A percentile compares a stretch with the other conserved stretches of the same genome.
phyloP scores from a whole-genome alignment of 2,113 vertebrate species.

The Entelurus aequoreus region DNA sequence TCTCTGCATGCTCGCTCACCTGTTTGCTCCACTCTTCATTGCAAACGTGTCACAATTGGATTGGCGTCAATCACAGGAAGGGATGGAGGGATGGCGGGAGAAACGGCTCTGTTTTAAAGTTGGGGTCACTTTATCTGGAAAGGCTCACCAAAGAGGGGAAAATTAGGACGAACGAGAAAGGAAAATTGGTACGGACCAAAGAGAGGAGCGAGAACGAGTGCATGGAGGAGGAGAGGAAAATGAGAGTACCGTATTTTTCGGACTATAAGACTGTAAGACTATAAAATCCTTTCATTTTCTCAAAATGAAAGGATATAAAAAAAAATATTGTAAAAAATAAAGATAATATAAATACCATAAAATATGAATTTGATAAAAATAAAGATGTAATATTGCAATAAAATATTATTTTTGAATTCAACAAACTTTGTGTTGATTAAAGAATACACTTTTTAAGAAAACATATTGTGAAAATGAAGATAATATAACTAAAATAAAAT shows the following conservation, averaged over 20 bases:
- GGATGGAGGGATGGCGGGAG: not conserved
- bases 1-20: not conserved
- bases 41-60: not conserved
- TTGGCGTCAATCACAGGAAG: not conserved
- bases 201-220: not conserved
- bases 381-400: too few species aligned
- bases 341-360: too few species aligned
- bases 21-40: not conserved
- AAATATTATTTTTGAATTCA: too few species aligned
- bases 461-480: too few species aligned
- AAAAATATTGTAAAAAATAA: too few species aligned
- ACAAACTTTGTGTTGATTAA: too few species aligned
- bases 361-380: too few species aligned
- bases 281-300: too few species aligned
- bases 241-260: not conserved
- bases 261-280: too few species aligned
- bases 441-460: too few species aligned
- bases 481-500: too few species aligned
- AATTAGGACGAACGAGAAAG: slow-evolving; percentile 5
- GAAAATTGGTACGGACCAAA: not conserved
- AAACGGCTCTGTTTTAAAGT: not conserved
- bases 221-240: not conserved
- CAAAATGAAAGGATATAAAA: too few species aligned
- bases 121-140: not conserved
- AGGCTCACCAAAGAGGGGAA: not conserved